These are phyloP conservation scores for Lithophane leautieri DNA, from an alignment of 2,888 invertebrate species.

Conservation along the genomic window DNA sequence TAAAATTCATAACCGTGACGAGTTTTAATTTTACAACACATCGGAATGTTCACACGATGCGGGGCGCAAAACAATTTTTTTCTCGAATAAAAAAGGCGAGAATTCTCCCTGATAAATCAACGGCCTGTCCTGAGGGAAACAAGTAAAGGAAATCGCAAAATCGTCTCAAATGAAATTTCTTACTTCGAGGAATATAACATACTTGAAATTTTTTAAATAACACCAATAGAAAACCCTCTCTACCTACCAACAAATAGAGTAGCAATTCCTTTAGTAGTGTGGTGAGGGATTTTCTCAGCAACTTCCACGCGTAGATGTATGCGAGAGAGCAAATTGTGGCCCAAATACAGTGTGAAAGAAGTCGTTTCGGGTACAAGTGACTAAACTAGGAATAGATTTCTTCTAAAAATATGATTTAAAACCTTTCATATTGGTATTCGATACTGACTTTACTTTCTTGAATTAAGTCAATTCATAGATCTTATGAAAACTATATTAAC, in stretches of 20 bases:
- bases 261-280: conserved; percentile 35
- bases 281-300: conserved; percentile 68
- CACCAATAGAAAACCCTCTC: conserved; percentile 56
- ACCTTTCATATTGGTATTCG: background rate
- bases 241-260: conserved; percentile 44
- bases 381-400: conserved; percentile 44
- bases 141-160: conserved; percentile 84
- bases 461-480: background rate
- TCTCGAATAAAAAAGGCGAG: conserved; percentile 71
- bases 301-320: conserved; percentile 84
- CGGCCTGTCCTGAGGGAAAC: conserved; percentile 79
- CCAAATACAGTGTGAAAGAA: conserved; percentile 79
- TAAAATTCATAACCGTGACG: conserved; percentile 33
- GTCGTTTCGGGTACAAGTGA: conserved; percentile 55
- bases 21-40: conserved; percentile 55
- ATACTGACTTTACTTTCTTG: background rate
- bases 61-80: conserved; percentile 64
- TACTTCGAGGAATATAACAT: conserved; percentile 82
- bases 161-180: conserved; percentile 89
- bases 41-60: conserved; percentile 36
- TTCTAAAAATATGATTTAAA: conserved; percentile 12
- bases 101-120: conserved; percentile 85
- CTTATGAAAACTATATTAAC: background rate
- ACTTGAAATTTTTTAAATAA: conserved; percentile 71
- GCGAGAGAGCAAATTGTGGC: conserved; percentile 83